A percentile compares a stretch with the other conserved stretches of the same genome.
Evolutionary conservation across 2,797 vertebrate genomes (phyloP).

Genomic region (Botia kubotai): DNA sequence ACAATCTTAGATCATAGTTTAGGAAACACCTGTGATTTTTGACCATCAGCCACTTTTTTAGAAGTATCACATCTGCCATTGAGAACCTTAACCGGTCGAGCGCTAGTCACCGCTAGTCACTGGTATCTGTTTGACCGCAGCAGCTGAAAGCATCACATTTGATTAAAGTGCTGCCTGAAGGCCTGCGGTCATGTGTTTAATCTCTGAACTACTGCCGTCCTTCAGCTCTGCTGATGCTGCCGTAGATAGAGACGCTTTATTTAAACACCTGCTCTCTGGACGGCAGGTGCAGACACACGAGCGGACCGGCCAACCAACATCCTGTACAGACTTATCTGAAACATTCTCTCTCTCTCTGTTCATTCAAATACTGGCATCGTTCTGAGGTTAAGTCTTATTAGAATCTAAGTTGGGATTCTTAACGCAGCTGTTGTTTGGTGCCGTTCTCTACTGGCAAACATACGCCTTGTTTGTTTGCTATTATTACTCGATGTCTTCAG

Average conservation of each 20-base stretch:
- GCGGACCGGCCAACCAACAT: constrained; percentile 28
- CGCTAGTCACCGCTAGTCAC: background rate
- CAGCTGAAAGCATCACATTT: constrained; percentile 20
- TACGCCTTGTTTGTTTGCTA: background rate
- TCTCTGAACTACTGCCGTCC: constrained; percentile 29
- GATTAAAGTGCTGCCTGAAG: constrained; percentile 39
- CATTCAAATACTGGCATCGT: constrained; percentile 34
- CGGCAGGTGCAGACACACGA: constrained; percentile 60
- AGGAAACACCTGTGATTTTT: too few relatives aligned
- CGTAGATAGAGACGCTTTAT: constrained; percentile 72
- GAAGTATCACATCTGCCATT: too few relatives aligned
- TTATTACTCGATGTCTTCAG: background rate
- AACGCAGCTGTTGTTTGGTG: background rate
- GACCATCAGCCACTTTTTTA: too few relatives aligned
- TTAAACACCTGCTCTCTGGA: constrained; percentile 78
- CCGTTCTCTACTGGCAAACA: background rate
- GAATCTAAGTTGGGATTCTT: constrained; percentile 1
- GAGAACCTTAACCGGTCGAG: too few relatives aligned
- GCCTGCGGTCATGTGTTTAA: constrained; percentile 30
- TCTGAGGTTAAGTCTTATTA: constrained; percentile 51
- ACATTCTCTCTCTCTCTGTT: background rate
- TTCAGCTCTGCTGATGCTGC: constrained; percentile 45
- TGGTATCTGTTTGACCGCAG: background rate
- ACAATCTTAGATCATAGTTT: too few relatives aligned
- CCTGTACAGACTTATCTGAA: background rate